phyloP scores from a whole-genome alignment of 2,888 invertebrate genomes.

The Axea sp. region DNA sequence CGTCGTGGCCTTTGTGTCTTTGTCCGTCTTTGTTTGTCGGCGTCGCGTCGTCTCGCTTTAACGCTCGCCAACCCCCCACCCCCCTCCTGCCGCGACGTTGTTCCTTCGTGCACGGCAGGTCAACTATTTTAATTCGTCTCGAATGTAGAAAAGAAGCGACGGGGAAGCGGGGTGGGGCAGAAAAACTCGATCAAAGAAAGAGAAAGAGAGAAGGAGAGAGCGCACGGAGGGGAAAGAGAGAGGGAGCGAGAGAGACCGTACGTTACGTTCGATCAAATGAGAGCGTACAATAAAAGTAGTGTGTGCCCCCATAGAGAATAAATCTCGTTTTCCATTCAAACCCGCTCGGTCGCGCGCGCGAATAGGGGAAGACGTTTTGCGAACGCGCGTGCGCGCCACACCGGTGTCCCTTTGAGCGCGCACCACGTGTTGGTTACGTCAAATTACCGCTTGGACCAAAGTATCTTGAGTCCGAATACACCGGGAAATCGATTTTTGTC shows the following conservation, averaged over 20 bases:
- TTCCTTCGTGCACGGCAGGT: conserved; percentile 42
- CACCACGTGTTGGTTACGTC: conserved; percentile 47
- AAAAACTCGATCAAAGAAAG: conserved; percentile 64
- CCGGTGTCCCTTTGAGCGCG: conserved; percentile 26
- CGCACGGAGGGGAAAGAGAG: conserved; percentile 1
- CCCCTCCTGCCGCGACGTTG: conserved; percentile 13
- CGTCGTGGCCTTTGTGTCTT: conserved; percentile 42
- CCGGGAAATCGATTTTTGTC: conserved; percentile 22
- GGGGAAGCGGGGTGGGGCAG: conserved; percentile 28
- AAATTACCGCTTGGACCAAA: conserved; percentile 17
- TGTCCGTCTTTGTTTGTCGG: conserved; percentile 2
- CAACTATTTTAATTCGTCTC: conserved; percentile 65
- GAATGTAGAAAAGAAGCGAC: conserved; percentile 50
- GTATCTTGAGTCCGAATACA: background rate
- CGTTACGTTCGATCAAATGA: conserved; percentile 72
- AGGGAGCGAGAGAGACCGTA: conserved; percentile 56
- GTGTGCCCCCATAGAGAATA: conserved; percentile 70
- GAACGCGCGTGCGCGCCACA: conserved; percentile 48
- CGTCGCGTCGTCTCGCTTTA: conserved; percentile 7
- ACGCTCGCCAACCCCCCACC: conserved; percentile 3
- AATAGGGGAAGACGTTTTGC: conserved; percentile 36
- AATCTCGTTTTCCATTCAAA: conserved; percentile 78
- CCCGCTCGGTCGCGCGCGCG: conserved; percentile 36
- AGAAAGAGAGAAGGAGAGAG: background rate
- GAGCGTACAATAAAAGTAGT: conserved; percentile 73